Conservation (phyloP, 2,888 invertebrate genomes). For the Anorthoa munda region DNA sequence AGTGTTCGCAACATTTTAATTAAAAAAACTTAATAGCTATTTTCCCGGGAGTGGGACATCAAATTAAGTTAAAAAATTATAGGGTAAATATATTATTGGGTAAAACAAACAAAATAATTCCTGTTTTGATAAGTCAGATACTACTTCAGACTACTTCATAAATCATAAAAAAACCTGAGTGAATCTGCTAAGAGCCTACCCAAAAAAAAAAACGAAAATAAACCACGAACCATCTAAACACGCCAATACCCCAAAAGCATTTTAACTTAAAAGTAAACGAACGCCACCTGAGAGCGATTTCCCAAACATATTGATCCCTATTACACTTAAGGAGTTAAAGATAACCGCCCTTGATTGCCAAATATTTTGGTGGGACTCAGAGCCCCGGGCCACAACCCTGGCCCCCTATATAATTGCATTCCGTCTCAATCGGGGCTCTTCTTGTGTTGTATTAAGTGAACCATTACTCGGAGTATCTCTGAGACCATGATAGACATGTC, state of each 20-base stretch:
- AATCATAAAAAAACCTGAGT: neutral
- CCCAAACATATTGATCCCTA: conserved; percentile 57
- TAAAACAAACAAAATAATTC: neutral
- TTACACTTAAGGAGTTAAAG: conserved; percentile 64
- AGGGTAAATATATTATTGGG: no score
- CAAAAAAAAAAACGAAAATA: conserved; percentile 6
- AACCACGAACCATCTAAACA: conserved; percentile 25
- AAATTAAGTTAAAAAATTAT: no score
- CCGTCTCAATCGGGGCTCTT: conserved; percentile 68
- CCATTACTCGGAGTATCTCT: conserved; percentile 61
- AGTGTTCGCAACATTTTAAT: neutral
- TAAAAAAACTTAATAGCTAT: no score
- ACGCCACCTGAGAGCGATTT: conserved; percentile 44
- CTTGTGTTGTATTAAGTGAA: conserved; percentile 67
- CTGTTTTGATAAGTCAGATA: neutral
- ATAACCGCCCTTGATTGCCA: conserved; percentile 71
- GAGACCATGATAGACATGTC: conserved; percentile 44
- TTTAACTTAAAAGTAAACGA: conserved; percentile 29
- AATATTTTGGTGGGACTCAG: conserved; percentile 71
- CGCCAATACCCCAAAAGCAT: conserved; percentile 17
- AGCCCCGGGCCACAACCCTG: conserved; percentile 44
- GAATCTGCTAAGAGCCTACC: neutral
- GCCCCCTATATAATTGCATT: conserved; percentile 74
- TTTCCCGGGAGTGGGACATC: no score
- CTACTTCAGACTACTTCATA: neutral